Evolutionary conservation across 1,140 invertebrate genomes (phyloP).

Genomic region (Drosophila hydei): DNA sequence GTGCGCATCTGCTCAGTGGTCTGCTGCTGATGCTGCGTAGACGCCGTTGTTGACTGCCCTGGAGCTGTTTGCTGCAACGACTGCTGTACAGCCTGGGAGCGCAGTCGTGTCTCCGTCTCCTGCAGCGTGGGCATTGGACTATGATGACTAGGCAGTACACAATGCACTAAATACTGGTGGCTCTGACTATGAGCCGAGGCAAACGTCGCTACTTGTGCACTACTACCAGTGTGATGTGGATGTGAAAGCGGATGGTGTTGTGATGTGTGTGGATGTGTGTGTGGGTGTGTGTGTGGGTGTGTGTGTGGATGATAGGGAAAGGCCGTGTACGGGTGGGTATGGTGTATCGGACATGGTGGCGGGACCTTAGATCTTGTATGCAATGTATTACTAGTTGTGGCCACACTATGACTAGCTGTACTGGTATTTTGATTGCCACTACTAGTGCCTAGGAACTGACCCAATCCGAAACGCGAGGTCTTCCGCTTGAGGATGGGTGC

Average conservation of each 20-base stretch:
- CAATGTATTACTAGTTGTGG: constrained; percentile 56
- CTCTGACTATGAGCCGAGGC: constrained; percentile 81
- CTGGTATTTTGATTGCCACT: constrained; percentile 73
- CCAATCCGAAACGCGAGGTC: constrained; percentile 94
- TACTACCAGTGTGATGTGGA: constrained; percentile 60
- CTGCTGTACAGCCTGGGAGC: constrained; percentile 54
- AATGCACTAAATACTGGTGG: constrained; percentile 83
- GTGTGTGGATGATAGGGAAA: constrained; percentile 60
- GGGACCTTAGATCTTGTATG: constrained; percentile 55
- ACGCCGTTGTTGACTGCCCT: not conserved
- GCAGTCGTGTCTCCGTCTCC: constrained; percentile 70
- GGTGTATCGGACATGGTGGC: constrained; percentile 76
- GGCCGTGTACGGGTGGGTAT: constrained; percentile 45
- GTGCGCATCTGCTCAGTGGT: constrained; percentile 17
- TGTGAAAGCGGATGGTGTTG: constrained; percentile 48
- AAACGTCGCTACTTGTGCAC: constrained; percentile 80
- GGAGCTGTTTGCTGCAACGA: constrained; percentile 23
- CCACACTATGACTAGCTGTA: constrained; percentile 76
- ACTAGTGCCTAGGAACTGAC: constrained; percentile 89
- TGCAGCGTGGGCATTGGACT: constrained; percentile 82
- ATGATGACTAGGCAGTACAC: constrained; percentile 79
- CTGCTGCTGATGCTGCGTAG: constrained; percentile 21
- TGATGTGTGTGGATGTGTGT: constrained; percentile 29
- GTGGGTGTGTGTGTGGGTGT: constrained; percentile 24
- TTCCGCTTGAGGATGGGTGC: constrained; percentile 95